phyloP scores from a whole-genome alignment of 2,113 vertebrate species.

The Suncus etruscus region DNA sequence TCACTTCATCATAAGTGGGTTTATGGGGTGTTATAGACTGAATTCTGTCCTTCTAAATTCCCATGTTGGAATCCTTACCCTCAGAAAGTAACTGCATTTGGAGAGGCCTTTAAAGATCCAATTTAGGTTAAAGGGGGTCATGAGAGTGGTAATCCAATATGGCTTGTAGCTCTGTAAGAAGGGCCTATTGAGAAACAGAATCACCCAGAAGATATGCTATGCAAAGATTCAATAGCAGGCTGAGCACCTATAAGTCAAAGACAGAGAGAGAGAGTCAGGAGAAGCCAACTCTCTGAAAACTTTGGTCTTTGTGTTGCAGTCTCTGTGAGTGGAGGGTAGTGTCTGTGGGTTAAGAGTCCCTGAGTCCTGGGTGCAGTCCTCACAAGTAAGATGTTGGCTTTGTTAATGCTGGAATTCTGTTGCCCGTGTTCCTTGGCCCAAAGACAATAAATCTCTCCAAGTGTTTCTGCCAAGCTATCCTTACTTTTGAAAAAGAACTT shows the following conservation, averaged over 20 bases:
- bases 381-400: background rate
- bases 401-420: background rate
- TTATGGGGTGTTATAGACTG: background rate
- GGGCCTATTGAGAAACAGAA: background rate
- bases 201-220: background rate
- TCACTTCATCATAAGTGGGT: background rate
- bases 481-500: background rate
- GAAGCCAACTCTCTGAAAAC: background rate
- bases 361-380: background rate
- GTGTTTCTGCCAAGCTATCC: background rate
- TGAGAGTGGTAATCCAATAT: background rate
- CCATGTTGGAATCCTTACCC: background rate
- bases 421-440: background rate
- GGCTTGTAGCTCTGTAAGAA: background rate
- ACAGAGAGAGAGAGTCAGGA: background rate
- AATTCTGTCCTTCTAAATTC: background rate
- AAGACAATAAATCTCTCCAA: no score
- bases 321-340: no score
- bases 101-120: background rate
- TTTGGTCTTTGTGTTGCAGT: no score
- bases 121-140: background rate
- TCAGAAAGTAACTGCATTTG: background rate
- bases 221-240: background rate
- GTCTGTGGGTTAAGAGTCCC: no score
- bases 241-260: fast-evolving